These are phyloP conservation scores for Protula sp. DNA, from an alignment of 2,888 invertebrate species.

Conservation along the genomic window DNA sequence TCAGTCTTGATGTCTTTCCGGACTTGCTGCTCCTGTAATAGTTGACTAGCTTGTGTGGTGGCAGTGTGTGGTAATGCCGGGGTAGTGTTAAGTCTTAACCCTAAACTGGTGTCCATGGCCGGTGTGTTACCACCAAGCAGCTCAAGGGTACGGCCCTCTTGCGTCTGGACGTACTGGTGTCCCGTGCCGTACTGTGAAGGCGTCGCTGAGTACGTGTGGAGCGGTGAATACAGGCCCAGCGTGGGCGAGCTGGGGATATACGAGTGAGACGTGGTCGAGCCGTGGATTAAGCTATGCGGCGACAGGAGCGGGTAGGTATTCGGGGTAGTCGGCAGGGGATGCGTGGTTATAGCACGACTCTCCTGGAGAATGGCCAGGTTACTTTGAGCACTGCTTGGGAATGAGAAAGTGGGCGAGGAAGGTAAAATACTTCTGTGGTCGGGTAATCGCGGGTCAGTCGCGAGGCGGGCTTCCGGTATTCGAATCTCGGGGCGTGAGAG, in stretches of 20 bases:
- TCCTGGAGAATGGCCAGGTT: constrained; percentile 37
- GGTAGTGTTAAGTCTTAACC: too few species aligned
- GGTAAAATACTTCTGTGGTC: neutral
- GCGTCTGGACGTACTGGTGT: constrained; percentile 18
- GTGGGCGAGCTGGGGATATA: constrained; percentile 35
- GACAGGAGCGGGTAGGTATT: constrained; percentile 30
- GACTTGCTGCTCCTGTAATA: too few species aligned
- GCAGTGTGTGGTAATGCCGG: too few species aligned
- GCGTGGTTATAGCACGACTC: too few species aligned
- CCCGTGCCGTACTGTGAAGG: constrained; percentile 39
- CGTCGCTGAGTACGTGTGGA: constrained; percentile 27
- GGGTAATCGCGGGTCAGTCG: neutral
- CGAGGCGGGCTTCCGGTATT: too few species aligned
- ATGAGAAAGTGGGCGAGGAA: constrained; percentile 21
- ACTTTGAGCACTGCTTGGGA: constrained; percentile 34
- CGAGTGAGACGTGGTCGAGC: constrained; percentile 29
- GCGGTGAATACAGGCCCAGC: constrained; percentile 39
- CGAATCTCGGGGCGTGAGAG: too few species aligned
- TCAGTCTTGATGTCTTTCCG: too few species aligned
- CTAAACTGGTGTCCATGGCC: neutral
- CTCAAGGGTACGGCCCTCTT: constrained; percentile 1
- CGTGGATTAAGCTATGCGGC: constrained; percentile 30
- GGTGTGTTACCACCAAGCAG: neutral
- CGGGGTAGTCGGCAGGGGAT: constrained; percentile 25
- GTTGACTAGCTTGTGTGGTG: neutral